A percentile compares a stretch with the other conserved stretches of the same genome.
Conservation (phyloP, 2,113 vertebrate species). For the Cyrtonyx montezumae region DNA sequence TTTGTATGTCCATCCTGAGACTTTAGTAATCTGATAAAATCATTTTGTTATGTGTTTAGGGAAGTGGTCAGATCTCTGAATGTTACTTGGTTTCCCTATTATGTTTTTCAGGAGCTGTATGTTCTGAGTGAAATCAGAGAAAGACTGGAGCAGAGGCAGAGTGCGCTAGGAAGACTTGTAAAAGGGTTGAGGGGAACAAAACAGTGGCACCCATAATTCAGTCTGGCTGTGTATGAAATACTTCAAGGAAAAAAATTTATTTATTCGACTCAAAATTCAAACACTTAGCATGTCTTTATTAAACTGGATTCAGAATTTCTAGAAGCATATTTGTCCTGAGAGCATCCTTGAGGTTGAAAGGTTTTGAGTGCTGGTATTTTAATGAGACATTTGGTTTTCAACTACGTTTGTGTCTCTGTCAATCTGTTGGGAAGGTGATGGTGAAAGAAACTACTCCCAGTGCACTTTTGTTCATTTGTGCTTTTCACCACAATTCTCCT, state of each 20-base stretch:
- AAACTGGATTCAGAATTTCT: background rate
- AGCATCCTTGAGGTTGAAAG: background rate
- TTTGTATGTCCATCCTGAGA: background rate
- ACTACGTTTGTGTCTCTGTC: background rate
- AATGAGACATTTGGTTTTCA: background rate
- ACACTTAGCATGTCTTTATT: background rate
- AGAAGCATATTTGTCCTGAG: background rate
- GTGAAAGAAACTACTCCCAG: background rate
- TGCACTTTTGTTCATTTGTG: background rate
- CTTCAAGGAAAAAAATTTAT: background rate
- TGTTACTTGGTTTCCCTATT: slow-evolving; percentile 4
- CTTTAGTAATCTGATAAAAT: background rate
- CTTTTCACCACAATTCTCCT: background rate
- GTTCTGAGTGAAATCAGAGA: background rate
- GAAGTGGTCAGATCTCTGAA: background rate
- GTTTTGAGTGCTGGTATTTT: background rate
- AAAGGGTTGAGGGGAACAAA: background rate
- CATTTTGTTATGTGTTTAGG: background rate
- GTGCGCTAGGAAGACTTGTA: background rate
- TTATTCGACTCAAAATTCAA: background rate
- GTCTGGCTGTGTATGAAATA: background rate
- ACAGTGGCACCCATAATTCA: background rate
- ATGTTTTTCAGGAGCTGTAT: background rate
- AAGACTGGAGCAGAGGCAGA: background rate
- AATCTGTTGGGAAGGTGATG: background rate